Evolutionary conservation across 2,797 vertebrate genomes (phyloP).

Genomic region (Ibycter americanus): DNA sequence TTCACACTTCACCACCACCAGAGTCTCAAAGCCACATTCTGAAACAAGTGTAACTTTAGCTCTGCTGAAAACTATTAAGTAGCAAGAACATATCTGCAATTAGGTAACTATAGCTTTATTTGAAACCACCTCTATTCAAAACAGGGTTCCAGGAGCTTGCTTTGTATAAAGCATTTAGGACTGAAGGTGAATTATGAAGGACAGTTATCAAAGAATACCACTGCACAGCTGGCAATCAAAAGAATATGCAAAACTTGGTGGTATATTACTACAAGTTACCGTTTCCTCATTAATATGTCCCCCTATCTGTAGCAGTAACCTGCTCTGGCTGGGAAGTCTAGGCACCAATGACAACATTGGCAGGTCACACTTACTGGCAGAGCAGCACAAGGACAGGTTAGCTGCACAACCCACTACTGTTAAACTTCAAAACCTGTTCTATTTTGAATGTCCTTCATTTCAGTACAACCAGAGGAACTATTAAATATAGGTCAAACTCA

Average conservation of each 20-base stretch:
- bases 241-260: not conserved
- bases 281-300: not conserved
- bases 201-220: not conserved
- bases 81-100: not conserved
- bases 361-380: not conserved
- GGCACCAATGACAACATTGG: not conserved
- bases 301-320: not conserved
- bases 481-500: not conserved
- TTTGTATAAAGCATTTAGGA: not conserved
- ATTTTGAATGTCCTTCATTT: not conserved
- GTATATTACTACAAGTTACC: not conserved
- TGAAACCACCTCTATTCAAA: not conserved
- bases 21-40: not conserved
- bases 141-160: not conserved
- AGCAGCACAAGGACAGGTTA: not conserved
- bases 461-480: not conserved
- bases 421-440: not conserved
- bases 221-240: not conserved
- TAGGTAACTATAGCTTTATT: not conserved
- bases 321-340: not conserved
- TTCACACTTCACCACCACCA: not conserved
- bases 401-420: not conserved
- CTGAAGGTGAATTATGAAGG: not conserved
- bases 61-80: not conserved
- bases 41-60: not conserved